These are phyloP conservation scores for Drosophila macrospina DNA, from an alignment of 2,888 invertebrate genomes.

Conservation along the genomic window DNA sequence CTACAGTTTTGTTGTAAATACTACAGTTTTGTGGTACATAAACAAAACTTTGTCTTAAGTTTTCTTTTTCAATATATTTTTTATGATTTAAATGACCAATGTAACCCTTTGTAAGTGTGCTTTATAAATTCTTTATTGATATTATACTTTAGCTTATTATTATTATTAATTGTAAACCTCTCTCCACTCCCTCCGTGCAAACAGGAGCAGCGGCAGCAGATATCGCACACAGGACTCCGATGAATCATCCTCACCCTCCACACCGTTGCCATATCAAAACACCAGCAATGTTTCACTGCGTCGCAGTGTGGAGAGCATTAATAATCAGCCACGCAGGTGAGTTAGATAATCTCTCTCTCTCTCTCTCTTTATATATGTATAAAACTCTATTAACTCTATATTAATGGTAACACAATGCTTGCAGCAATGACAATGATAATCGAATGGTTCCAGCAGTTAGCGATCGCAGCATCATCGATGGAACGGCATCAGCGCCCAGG, in stretches of 20 bases:
- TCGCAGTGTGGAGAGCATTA: conserved; percentile 5
- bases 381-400: too few relatives aligned
- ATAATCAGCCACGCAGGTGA: not conserved
- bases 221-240: not conserved
- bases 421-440: not conserved
- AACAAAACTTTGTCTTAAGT: too few relatives aligned
- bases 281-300: conserved; percentile 1
- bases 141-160: too few relatives aligned
- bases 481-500: not conserved
- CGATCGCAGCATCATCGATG: not conserved
- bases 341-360: not conserved
- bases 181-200: too few relatives aligned
- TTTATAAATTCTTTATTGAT: too few relatives aligned
- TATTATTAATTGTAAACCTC: too few relatives aligned
- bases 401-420: not conserved
- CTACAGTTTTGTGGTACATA: too few relatives aligned
- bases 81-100: too few relatives aligned
- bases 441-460: not conserved
- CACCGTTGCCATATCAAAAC: conserved; percentile 13
- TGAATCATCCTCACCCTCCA: not conserved
- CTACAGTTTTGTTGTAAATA: too few relatives aligned
- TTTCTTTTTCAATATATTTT: too few relatives aligned
- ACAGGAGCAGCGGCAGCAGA: conserved; percentile 11
- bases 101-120: too few relatives aligned
- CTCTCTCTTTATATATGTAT: too few relatives aligned